phyloP scores from a whole-genome alignment of 2,797 vertebrate species.

The Xenentodon cancila region DNA sequence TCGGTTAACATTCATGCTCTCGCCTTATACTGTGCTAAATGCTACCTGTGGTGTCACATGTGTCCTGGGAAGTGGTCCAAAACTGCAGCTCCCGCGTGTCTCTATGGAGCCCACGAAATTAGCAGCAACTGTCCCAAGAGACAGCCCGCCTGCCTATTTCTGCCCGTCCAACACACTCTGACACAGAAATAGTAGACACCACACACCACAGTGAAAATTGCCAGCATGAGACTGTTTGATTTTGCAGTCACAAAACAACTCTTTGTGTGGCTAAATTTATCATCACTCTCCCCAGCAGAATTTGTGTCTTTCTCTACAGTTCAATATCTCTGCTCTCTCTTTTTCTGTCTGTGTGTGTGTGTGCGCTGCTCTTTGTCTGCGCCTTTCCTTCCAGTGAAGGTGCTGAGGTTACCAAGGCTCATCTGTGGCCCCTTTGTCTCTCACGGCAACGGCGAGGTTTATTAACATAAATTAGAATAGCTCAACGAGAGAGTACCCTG shows the following conservation, averaged over 20 bases:
- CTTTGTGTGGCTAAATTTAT: conserved; percentile 80
- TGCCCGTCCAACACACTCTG: conserved; percentile 51
- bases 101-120: conserved; percentile 62
- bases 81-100: conserved; percentile 51
- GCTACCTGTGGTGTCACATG: conserved; percentile 79
- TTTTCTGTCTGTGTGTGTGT: not conserved
- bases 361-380: conserved; percentile 69
- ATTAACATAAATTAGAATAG: conserved; percentile 89
- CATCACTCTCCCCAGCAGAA: conserved; percentile 67
- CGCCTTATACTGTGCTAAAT: conserved; percentile 73
- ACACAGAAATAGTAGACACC: conserved; percentile 62
- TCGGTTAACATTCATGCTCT: conserved; percentile 66
- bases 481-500: conserved; percentile 81
- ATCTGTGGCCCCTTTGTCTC: conserved; percentile 83
- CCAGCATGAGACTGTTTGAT: conserved; percentile 73
- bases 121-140: conserved; percentile 64
- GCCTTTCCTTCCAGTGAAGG: conserved; percentile 69
- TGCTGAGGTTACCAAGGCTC: conserved; percentile 79
- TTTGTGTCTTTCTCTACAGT: conserved; percentile 70
- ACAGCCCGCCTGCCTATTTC: conserved; percentile 61
- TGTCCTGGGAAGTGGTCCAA: conserved; percentile 78
- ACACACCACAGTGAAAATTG: conserved; percentile 59
- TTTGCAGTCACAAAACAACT: conserved; percentile 72
- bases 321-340: conserved; percentile 59
- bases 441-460: conserved; percentile 79